Conservation (phyloP, 2,113 vertebrate species). For the Neofelis nebulosa region DNA sequence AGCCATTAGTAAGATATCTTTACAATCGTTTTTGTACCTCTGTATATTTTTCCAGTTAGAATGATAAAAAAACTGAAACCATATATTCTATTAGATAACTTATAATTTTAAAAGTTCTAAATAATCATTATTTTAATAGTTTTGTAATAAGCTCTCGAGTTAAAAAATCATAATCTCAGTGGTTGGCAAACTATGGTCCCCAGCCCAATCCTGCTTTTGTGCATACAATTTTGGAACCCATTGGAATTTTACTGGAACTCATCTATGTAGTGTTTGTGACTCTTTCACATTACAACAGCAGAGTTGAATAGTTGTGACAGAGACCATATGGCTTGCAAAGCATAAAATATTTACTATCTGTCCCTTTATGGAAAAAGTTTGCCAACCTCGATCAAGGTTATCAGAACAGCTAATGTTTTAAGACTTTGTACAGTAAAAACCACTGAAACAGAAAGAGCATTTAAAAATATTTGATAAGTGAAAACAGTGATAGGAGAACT, state of each 20-base stretch:
- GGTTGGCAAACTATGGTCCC: neutral
- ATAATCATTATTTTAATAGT: neutral
- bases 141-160: neutral
- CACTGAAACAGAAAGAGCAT: slow-evolving; percentile 19
- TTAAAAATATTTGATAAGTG: neutral
- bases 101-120: neutral
- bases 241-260: neutral
- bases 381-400: neutral
- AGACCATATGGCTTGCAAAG: neutral
- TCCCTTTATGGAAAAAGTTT: slow-evolving; percentile 2
- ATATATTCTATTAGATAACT: neutral
- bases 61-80: neutral
- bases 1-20: neutral
- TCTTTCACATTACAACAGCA: neutral
- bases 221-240: neutral
- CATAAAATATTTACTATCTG: slow-evolving; percentile 30
- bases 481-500: neutral
- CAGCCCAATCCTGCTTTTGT: neutral
- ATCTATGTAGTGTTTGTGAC: neutral
- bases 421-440: neutral
- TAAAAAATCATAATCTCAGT: neutral
- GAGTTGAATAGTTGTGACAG: slow-evolving; percentile 17
- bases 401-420: neutral
- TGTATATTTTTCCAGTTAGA: neutral
- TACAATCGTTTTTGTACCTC: neutral